Evolutionary conservation across 2,888 invertebrate genomes (phyloP), one percentile per base, ranked within the genome.

Genomic region (Electrophaes corylata): DNA sequence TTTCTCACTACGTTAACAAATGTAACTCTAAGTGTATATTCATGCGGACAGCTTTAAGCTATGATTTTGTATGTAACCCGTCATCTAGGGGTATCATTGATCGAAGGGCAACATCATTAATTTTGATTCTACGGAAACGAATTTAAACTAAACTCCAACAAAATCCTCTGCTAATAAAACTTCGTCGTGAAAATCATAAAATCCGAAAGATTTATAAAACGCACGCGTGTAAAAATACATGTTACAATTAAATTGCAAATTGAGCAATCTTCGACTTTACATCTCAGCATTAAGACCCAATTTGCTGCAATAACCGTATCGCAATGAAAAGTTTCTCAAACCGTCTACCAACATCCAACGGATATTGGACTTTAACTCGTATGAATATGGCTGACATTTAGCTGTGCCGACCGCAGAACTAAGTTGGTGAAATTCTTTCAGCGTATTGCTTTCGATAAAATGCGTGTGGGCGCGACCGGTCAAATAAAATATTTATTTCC

Each of bases 231-330:
- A 40, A 50, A 49, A 59, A 46, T 19, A 37, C 35, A 40, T 43
- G 41, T 40, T 54, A 31, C 14, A 55, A 47, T 41, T 50, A 41
- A 35, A 45, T 40, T 48, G n/a, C 29, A 14, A n/a, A 18, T n/a
- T 29, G 44, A 55, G 29, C 37, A 6, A 43, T 47, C 50, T 43
- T 51, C 41, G 29, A 60, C 55, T 37, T 46, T 60, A 55, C 11
- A 12, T 11, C 35, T 29, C 20, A n/a, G 2, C 31, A 5, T 29
- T 50, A 59, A 16, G 46, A 37, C 50, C 23, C 20, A 41, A 23
- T 48, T 19, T 44, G 12, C 16, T 48, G 8, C 40, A 37, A 11
- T 31, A 35, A 35, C 6, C 23, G 10, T 20, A 35, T 14, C 18
- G 20, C 16, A 16, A 10, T 12, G n/a, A n/a, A 23, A 47, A 37